A percentile compares a stretch with the other conserved stretches of the same genome.
These are phyloP conservation scores for Zeus faber DNA, from an alignment of 2,113 vertebrate species.

Conservation along the genomic window DNA sequence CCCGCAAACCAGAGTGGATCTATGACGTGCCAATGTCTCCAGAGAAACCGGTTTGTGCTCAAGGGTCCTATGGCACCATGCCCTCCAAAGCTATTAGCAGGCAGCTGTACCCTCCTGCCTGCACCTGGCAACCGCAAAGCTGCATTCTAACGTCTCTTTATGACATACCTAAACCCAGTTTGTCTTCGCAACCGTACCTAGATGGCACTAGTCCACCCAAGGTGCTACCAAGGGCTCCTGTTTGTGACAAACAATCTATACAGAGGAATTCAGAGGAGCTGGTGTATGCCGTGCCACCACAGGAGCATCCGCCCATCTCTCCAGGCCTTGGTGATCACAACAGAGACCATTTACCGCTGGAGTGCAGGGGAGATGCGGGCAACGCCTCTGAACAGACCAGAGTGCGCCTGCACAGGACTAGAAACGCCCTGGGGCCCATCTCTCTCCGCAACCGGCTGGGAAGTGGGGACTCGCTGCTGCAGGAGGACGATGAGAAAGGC, in stretches of 20 bases:
- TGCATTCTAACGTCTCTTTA: conserved; percentile 37
- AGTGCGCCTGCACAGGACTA: conserved; percentile 38
- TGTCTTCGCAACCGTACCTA: neutral
- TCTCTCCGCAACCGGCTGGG: conserved; percentile 14
- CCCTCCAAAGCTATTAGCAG: conserved; percentile 29
- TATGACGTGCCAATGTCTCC: conserved; percentile 80
- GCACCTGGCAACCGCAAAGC: conserved; percentile 2
- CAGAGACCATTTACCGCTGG: conserved; percentile 55
- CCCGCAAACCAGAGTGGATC: conserved; percentile 82
- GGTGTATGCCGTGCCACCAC: conserved; percentile 47
- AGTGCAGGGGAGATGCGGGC: conserved; percentile 56
- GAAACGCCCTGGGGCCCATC: conserved; percentile 22
- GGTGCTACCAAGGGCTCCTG: conserved; percentile 11
- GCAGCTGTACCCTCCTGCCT: conserved; percentile 41
- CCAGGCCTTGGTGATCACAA: conserved; percentile 4
- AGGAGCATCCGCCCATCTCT: conserved; percentile 14
- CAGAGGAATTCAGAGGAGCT: conserved; percentile 23
- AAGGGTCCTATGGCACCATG: conserved; percentile 28
- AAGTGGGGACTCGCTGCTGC: conserved; percentile 8
- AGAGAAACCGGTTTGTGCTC: conserved; percentile 46
- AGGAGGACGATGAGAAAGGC: conserved; percentile 22
- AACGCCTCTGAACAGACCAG: conserved; percentile 73
- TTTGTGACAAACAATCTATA: conserved; percentile 59
- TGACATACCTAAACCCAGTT: conserved; percentile 62
- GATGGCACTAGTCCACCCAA: conserved; percentile 25